Conservation (phyloP, 1,140 invertebrate genomes). For the Copidosoma floridanum region DNA sequence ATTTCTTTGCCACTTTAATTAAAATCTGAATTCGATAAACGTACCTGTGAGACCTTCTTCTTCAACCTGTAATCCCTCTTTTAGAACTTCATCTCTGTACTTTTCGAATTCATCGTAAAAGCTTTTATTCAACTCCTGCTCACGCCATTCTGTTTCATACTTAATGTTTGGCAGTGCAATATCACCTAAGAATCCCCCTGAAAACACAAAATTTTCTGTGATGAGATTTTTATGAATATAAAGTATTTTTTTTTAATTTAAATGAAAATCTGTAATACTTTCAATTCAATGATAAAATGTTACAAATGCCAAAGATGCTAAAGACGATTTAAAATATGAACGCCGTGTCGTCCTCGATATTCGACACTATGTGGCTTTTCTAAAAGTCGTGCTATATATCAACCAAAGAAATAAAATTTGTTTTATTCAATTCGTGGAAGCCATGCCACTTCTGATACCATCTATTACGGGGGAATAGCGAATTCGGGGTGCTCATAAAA, state of each 20-base stretch:
- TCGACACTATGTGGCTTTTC: too few species aligned
- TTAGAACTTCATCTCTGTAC: slow-evolving; percentile 73
- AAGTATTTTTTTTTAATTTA: too few species aligned
- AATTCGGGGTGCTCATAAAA: too few species aligned
- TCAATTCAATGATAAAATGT: neutral
- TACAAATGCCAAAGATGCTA: neutral
- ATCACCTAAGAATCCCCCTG: slow-evolving; percentile 77
- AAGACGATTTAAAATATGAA: too few species aligned
- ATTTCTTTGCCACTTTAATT: too few species aligned
- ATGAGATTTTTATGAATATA: slow-evolving; percentile 1
- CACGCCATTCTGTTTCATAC: slow-evolving; percentile 58
- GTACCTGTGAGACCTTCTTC: slow-evolving; percentile 73
- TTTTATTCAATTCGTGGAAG: too few species aligned
- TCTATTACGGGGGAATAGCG: too few species aligned
- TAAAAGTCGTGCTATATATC: too few species aligned
- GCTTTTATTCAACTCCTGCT: slow-evolving; percentile 63
- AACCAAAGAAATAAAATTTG: too few species aligned
- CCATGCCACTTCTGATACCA: too few species aligned
- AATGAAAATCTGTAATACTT: neutral
- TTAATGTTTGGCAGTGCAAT: slow-evolving; percentile 72
- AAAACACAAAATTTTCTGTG: slow-evolving; percentile 29
- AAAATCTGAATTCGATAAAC: too few species aligned
- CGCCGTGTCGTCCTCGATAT: too few species aligned
- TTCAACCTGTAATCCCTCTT: slow-evolving; percentile 78
- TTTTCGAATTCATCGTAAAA: slow-evolving; percentile 72